Base-by-base conservation (phyloP, 1,140 invertebrate species). In the Drosophila sulfurigaster region DNA sequence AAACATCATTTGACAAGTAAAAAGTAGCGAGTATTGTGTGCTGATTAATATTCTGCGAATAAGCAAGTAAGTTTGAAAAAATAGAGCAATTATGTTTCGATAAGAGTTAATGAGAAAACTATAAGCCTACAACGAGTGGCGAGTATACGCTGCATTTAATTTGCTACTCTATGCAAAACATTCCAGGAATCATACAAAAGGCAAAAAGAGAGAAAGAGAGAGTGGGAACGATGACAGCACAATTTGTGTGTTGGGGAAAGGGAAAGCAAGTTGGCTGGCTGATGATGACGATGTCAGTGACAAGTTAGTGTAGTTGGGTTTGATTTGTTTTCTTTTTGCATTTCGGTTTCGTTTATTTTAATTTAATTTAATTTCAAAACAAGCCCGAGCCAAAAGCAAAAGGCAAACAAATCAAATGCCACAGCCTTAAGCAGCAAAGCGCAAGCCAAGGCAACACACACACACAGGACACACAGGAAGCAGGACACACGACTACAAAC, bases 351-450 rank as follows among this genome's bases (percentile, higher is more conserved):
- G 59, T 74, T 80, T 78, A 75, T 78, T 87, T 87, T 80, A 78
- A 88, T 87, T 87, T 64, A 88, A 88, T 88, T 83, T 65, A 74
- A 78, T 87, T 88, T 74, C 68, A 69, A 60, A 62, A 16, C 16
- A 30, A 68, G 66, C 43, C 13, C 8, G 35, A 67, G 15, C 45
- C 25, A 62, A 69, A 62, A 38, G n/a, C 43, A 59, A 75, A 68
- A 56, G 62, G 48, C 66, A 78, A 85, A 71, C 78, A 86, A 86
- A 78, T 81, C 82, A 86, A 86, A 78, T 81, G 35, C 49, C 35
- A 46, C 35, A 41, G 13, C 56, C 56, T 15, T 48, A 58, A 46
- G 43, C 51, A 28, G 46, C 32, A 56, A 30, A 25, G 41, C 32
- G 32, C 35, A 7, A 15, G 41, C 4, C n/a, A 38, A 7, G 35